Evolutionary conservation across 2,113 vertebrate genomes (phyloP).

Genomic region (Monopterus albus): DNA sequence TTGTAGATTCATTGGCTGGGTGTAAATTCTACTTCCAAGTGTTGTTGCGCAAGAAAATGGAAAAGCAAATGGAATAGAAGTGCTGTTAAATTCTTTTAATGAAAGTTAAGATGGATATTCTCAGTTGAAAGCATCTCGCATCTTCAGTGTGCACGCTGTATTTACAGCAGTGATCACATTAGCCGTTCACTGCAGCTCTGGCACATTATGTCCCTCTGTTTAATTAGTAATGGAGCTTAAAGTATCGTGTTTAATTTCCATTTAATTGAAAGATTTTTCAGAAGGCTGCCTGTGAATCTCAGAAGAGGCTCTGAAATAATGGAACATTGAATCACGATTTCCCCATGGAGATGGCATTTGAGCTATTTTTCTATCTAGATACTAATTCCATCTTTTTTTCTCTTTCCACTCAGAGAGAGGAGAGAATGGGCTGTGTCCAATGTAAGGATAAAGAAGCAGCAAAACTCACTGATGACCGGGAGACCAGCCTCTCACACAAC

Average conservation of each 20-base stretch:
- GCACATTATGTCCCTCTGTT: conserved; percentile 29
- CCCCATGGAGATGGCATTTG: conserved; percentile 58
- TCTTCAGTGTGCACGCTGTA: background rate
- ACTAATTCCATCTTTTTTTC: conserved; percentile 42
- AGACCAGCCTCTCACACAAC: conserved; percentile 94
- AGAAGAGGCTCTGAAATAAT: conserved; percentile 70
- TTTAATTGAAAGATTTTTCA: conserved; percentile 65
- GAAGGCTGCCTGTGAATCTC: conserved; percentile 45
- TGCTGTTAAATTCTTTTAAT: conserved; percentile 19
- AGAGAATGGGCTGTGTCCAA: conserved; percentile 99
- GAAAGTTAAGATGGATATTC: conserved; percentile 17
- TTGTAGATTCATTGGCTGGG: conserved; percentile 51
- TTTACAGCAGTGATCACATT: conserved; percentile 5
- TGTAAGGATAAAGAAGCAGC: conserved; percentile 99
- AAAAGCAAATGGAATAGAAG: conserved; percentile 39
- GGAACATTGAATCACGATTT: conserved; percentile 66
- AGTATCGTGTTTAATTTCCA: conserved; percentile 63
- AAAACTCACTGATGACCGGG: conserved; percentile 97
- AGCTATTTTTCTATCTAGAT: conserved; percentile 46
- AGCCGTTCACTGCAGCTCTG: conserved; percentile 2
- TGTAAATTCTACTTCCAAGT: conserved; percentile 32
- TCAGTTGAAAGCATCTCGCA: conserved; percentile 2
- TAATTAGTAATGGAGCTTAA: conserved; percentile 56
- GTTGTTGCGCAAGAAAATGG: conserved; percentile 14
- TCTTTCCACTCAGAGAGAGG: conserved; percentile 84